phyloP scores from a whole-genome alignment of 1,140 invertebrate genomes.

The Zophobas morio region DNA sequence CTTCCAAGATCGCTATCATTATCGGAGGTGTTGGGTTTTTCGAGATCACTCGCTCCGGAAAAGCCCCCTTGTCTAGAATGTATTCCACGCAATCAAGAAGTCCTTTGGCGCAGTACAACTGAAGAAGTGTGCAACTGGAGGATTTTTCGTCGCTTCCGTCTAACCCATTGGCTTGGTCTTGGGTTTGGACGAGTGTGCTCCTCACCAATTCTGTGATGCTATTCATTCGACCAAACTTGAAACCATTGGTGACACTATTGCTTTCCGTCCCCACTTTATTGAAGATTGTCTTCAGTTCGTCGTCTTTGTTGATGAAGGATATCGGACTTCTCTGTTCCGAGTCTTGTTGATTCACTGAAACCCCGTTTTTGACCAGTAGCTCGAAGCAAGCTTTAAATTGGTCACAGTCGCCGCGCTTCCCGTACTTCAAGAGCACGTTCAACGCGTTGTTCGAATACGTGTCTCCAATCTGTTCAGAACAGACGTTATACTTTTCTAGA shows the following conservation, averaged over 20 bases:
- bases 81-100: neutral
- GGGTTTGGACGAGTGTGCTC: too few species aligned
- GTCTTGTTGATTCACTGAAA: slow-evolving; percentile 4
- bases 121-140: slow-evolving; percentile 15
- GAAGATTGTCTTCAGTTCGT: too few species aligned
- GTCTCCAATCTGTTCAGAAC: neutral
- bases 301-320: too few species aligned
- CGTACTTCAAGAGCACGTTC: slow-evolving; percentile 8
- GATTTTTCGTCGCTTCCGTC: neutral
- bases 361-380: neutral
- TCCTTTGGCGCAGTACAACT: slow-evolving; percentile 10
- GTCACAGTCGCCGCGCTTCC: neutral
- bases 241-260: too few species aligned
- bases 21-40: too few species aligned
- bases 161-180: neutral
- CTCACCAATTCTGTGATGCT: too few species aligned
- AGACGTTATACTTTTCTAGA: neutral
- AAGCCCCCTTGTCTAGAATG: neutral
- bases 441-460: slow-evolving; percentile 23
- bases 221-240: too few species aligned
- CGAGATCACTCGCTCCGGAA: too few species aligned
- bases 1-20: too few species aligned
- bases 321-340: neutral
- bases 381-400: neutral
- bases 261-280: too few species aligned